These are phyloP conservation scores for Macrotus californicus DNA, from an alignment of 2,113 vertebrate genomes.

Conservation along the genomic window DNA sequence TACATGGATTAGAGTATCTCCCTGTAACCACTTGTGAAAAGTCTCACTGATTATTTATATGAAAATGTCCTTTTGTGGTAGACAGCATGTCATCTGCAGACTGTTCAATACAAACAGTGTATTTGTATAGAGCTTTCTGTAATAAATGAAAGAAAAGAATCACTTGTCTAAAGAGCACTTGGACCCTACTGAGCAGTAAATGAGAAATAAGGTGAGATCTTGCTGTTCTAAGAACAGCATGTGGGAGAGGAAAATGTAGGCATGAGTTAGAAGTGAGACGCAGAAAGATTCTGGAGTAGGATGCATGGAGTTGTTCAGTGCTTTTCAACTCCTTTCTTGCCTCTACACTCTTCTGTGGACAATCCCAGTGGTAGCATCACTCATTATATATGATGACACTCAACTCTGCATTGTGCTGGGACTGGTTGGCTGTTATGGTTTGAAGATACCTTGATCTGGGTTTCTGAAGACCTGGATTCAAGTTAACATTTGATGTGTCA, in stretches of 20 bases:
- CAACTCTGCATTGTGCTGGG: accelerated
- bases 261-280: neutral
- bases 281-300: neutral
- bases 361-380: accelerated
- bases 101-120: neutral
- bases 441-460: neutral
- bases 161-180: constrained; percentile 10
- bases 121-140: neutral
- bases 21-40: neutral
- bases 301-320: accelerated
- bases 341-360: accelerated
- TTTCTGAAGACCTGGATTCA: neutral
- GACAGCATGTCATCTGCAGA: neutral
- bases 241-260: neutral
- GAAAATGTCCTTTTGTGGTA: neutral
- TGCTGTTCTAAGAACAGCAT: neutral
- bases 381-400: neutral
- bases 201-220: neutral
- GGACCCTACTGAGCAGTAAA: neutral
- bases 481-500: neutral
- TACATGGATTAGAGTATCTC: neutral
- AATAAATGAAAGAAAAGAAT: neutral
- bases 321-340: neutral
- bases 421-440: neutral
- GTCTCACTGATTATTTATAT: neutral